phyloP scores from a whole-genome alignment of 2,113 vertebrate genomes.

The Pterophyllum scalare region DNA sequence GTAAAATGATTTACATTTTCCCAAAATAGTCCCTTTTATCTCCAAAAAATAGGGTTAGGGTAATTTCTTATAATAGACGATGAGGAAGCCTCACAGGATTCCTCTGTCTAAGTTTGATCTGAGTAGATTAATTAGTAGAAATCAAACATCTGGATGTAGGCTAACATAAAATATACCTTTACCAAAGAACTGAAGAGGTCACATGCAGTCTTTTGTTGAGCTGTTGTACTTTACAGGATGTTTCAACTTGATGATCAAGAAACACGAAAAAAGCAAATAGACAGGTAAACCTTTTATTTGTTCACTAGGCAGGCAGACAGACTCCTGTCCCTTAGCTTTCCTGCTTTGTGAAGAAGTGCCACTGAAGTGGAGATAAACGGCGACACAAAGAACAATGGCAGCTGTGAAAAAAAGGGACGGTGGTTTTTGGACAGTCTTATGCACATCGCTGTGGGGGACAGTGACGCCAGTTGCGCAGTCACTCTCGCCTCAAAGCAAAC shows the following conservation, averaged over 20 bases:
- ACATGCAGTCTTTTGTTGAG: not conserved
- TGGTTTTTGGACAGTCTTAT: constrained; percentile 59
- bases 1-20: not conserved
- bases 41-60: not conserved
- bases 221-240: not conserved
- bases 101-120: not conserved
- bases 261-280: not conserved
- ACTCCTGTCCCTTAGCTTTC: not conserved
- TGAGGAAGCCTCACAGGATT: not conserved
- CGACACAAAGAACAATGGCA: constrained; percentile 61
- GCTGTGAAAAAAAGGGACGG: constrained; percentile 22
- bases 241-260: not conserved
- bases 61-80: not conserved
- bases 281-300: not conserved
- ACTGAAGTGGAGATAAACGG: constrained; percentile 6
- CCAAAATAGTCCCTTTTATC: not conserved
- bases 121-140: not conserved
- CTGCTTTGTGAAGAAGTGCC: not conserved
- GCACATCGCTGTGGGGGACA: constrained; percentile 64
- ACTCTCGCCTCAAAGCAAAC: constrained; percentile 58
- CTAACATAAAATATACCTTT: not conserved
- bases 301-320: not conserved
- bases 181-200: not conserved
- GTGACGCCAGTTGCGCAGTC: constrained; percentile 69
- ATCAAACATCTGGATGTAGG: not conserved